A percentile compares a stretch with the other conserved stretches of the same genome.
Conservation (phyloP, 2,113 vertebrate genomes). For the Sardina pilchardus region DNA sequence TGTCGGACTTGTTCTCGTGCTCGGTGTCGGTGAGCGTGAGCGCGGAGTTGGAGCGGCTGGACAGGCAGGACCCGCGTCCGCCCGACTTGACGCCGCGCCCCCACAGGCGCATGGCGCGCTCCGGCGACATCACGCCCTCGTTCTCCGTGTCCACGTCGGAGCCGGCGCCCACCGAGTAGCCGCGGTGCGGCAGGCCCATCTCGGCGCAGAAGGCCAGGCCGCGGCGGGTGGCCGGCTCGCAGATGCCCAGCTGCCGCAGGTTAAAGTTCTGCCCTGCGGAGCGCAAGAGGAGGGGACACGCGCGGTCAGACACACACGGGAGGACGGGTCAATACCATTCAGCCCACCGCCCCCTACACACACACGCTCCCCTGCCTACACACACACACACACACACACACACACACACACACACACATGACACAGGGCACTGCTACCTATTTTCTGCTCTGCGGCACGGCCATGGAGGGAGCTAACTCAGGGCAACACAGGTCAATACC, state of each 20-base stretch:
- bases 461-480: neutral
- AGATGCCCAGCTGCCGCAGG: constrained; percentile 95
- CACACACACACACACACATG: constrained; percentile 34
- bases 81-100: constrained; percentile 91
- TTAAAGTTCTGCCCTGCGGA: constrained; percentile 93
- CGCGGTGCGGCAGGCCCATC: constrained; percentile 93
- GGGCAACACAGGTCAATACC: neutral
- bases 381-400: constrained; percentile 30
- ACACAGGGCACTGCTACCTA: neutral
- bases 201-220: constrained; percentile 95
- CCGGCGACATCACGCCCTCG: constrained; percentile 93
- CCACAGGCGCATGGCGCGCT: constrained; percentile 94
- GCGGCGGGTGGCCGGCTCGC: constrained; percentile 90
- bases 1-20: constrained; percentile 99
- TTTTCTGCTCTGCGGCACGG: neutral
- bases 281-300: neutral
- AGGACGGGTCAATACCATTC: neutral
- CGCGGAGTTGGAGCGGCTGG: constrained; percentile 97
- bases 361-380: constrained; percentile 25
- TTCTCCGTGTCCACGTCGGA: constrained; percentile 87
- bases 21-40: constrained; percentile 98
- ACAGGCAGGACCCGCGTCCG: constrained; percentile 93
- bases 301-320: neutral
- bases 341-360: neutral
- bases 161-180: constrained; percentile 88